Evolutionary conservation across 2,888 invertebrate species (phyloP), one percentile per base, ranked within the genome.

Genomic region (Dryococelus australis): DNA sequence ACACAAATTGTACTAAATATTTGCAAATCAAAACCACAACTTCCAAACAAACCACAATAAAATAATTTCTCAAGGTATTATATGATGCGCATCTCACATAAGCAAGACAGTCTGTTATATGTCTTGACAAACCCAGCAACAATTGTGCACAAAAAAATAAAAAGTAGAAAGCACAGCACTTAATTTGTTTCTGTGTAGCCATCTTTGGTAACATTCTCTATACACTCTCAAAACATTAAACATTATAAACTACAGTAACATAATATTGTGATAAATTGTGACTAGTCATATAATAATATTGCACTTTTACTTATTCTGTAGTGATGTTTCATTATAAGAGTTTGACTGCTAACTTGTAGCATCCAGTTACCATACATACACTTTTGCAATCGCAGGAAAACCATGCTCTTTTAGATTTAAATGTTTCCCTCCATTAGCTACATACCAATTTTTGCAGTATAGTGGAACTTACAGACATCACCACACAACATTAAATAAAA

Each of bases 131-230:
- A 65, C 65, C 16, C n/a, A 65, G 65, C n/a, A 16, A 65, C 65
- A n/a, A 24, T 1, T 24, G 65, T 65, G 65, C 65, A 65, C 65
- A 65, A 65, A 65, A 65, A 8, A 65, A 65, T 65, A 65, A 65
- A 65, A 65, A 65, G 13, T 65, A 65, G 65, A 83, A 83, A 83
- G 43, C 43, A 83, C 83, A 83, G 28, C 43, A 35, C 24, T 28
- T 83, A 20, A 83, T 35, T 83, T 83, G 83, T 13, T 35, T 35
- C 8, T 28, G 26, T 83, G 28, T 83, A 47, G 85, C 87, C 85
- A 51, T 87, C 87, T 87, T 87, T 87, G 87, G 87, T 87, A 87
- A 85, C 85, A 85, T 85, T 81, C 85, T 87, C 35, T 85, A 87
- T 79, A 87, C 78, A 27, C 84, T 78, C 65, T 65, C 65, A 65